These are phyloP conservation scores for Paracentrotus lividus DNA, from an alignment of 53 echinoderm and acorn worm species.

Conservation along the genomic window DNA sequence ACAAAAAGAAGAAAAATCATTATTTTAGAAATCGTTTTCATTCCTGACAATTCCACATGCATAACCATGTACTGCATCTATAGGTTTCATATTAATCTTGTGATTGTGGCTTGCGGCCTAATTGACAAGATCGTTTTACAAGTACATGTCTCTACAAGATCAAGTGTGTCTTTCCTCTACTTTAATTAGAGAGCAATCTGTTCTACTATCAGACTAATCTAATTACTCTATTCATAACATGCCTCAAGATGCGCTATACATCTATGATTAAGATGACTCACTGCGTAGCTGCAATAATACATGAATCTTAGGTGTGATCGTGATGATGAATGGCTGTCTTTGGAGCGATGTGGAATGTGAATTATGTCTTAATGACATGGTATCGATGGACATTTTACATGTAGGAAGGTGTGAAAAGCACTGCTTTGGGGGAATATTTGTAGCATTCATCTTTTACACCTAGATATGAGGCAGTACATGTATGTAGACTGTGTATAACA, in stretches of 20 bases:
- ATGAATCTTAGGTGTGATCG: neutral
- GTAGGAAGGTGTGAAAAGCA: neutral
- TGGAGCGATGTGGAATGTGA: conserved; percentile 18
- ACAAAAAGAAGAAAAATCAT: too few relatives aligned
- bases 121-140: too few relatives aligned
- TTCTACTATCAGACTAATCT: neutral
- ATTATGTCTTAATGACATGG: conserved; percentile 13
- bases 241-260: conserved; percentile 26
- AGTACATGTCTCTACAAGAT: too few relatives aligned
- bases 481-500: neutral
- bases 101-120: too few relatives aligned
- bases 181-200: neutral
- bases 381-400: neutral
- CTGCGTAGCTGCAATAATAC: neutral
- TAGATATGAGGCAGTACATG: neutral
- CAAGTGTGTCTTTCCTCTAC: neutral
- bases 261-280: conserved; percentile 42
- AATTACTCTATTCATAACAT: conserved; percentile 42
- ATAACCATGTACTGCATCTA: too few relatives aligned
- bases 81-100: too few relatives aligned
- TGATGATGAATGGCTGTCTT: neutral
- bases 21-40: too few relatives aligned
- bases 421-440: neutral
- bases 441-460: neutral
- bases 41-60: too few relatives aligned